These are phyloP conservation scores for Rhadinocentrus ornatus DNA, from an alignment of 2,797 vertebrate species.

Conservation along the genomic window DNA sequence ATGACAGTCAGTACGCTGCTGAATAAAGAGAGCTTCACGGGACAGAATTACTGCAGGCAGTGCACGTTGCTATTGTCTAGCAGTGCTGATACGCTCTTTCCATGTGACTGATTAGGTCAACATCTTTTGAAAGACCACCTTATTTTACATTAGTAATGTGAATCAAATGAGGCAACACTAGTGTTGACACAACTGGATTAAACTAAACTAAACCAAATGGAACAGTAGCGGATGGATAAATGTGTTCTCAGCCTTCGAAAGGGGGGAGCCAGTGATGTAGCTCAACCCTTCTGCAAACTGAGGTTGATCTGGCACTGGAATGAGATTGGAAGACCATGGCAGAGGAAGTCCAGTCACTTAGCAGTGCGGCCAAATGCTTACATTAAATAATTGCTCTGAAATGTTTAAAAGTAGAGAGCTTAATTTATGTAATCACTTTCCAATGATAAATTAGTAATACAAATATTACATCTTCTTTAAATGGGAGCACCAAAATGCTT, in stretches of 20 bases:
- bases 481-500: background rate
- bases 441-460: background rate
- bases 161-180: background rate
- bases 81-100: conserved; percentile 23
- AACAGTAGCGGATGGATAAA: background rate
- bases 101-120: conserved; percentile 23
- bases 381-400: background rate
- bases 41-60: conserved; percentile 40
- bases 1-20: conserved; percentile 37
- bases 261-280: conserved; percentile 74
- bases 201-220: background rate
- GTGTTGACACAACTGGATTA: background rate
- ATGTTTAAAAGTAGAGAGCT: background rate
- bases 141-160: background rate
- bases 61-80: conserved; percentile 40
- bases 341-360: conserved; percentile 80
- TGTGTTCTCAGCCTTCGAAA: conserved; percentile 83
- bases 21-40: conserved; percentile 43
- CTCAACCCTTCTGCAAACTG: conserved; percentile 83
- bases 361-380: conserved; percentile 60
- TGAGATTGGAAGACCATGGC: conserved; percentile 77
- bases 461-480: background rate
- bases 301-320: conserved; percentile 81
- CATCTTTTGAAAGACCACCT: background rate
- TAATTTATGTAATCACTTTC: background rate